Percentiles rank a stretch among this genome's conserved stretches.
phyloP scores from a whole-genome alignment of 2,113 vertebrate species.

The Cryptotis parvus region DNA sequence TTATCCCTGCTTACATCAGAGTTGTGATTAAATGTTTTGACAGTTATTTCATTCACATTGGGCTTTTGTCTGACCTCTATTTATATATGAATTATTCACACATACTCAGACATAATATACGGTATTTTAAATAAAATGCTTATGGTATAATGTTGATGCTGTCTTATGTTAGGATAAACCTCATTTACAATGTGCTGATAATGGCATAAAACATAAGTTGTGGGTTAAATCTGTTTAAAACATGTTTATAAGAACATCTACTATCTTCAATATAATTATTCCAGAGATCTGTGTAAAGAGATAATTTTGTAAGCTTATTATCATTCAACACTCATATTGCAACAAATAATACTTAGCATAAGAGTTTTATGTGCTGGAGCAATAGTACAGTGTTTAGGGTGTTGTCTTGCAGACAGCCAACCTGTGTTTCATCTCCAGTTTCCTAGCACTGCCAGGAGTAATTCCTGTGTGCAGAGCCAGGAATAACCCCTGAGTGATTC shows the following conservation, averaged over 20 bases:
- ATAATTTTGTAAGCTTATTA: conserved; percentile 43
- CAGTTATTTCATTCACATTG: conserved; percentile 37
- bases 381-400: too few species aligned
- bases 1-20: background rate
- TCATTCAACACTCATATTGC: background rate
- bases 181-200: background rate
- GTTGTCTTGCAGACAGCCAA: too few species aligned
- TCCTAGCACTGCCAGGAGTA: too few species aligned
- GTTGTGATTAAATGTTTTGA: conserved; percentile 33
- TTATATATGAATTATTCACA: conserved; percentile 16
- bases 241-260: background rate
- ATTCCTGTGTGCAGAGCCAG: too few species aligned
- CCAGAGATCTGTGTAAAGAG: background rate
- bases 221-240: background rate
- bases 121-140: background rate
- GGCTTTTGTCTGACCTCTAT: background rate
- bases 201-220: background rate
- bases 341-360: background rate
- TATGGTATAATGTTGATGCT: background rate
- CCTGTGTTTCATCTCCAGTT: too few species aligned
- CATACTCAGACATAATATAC: background rate
- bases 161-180: background rate
- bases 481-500: too few species aligned
- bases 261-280: background rate
- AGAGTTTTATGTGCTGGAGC: too few species aligned